A percentile compares a stretch with the other conserved stretches of the same genome.
These are phyloP conservation scores for Pseudomugil tenellus DNA, from an alignment of 2,797 vertebrate genomes.

Conservation along the genomic window DNA sequence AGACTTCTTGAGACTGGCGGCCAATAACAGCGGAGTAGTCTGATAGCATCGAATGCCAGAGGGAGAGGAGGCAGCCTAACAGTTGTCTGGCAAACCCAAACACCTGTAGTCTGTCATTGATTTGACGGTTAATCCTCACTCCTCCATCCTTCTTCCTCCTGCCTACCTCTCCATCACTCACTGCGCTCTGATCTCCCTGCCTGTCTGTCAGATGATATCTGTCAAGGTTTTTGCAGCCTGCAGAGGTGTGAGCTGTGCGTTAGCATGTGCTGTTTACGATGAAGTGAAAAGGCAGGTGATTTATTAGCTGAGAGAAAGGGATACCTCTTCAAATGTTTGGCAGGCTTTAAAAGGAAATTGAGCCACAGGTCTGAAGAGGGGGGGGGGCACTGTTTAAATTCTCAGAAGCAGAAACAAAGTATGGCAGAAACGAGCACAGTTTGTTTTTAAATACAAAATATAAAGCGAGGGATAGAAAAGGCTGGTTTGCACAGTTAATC, in stretches of 20 bases:
- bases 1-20: constrained; percentile 77
- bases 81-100: constrained; percentile 93
- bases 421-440: neutral
- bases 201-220: constrained; percentile 88
- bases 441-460: constrained; percentile 27
- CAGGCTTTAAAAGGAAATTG: constrained; percentile 83
- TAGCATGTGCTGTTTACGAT: constrained; percentile 31
- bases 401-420: neutral
- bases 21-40: constrained; percentile 86
- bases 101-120: constrained; percentile 96
- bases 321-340: constrained; percentile 86
- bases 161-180: constrained; percentile 86
- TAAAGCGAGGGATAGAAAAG: constrained; percentile 12
- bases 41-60: constrained; percentile 93
- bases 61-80: constrained; percentile 83
- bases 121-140: constrained; percentile 90
- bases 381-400: constrained; percentile 67
- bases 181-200: constrained; percentile 89
- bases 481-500: neutral
- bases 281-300: constrained; percentile 81
- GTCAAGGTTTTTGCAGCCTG: constrained; percentile 89
- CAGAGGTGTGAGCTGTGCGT: constrained; percentile 38
- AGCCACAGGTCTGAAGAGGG: constrained; percentile 71
- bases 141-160: constrained; percentile 47
- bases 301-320: constrained; percentile 89